Evolutionary conservation across 92 coral and sea anemone genomes (phyloP), one percentile per base, ranked within the genome.

Genomic region (Siderastrea radians): DNA sequence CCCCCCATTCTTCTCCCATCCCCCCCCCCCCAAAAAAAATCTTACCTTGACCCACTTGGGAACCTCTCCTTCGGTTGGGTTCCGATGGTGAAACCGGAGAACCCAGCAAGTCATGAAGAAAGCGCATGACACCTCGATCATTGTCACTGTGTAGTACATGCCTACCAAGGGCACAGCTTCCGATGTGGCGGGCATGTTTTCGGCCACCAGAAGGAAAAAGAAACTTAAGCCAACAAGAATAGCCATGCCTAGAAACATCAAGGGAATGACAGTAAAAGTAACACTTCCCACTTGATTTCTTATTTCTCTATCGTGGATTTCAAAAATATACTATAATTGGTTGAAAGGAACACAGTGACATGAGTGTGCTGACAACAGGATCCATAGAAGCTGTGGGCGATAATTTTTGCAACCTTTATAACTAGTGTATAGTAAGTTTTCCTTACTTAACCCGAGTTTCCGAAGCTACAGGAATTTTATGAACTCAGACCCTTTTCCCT

Each of bases 171-270:
- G 99, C 1, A 96, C 95, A 2, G 91, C 89, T 19, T 94, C 98
- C 0, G 99, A 91, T 58, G 98, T 94, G 13, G 96, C 94, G 5
- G 99, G 99, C 99, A 96, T 96, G 90, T 95, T 95, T 66, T 96
- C 99, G 17, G 99, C 98, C 75, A 96, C 99, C 69, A 96, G 88
- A 8, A 96, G 96, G 53, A 96, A 96, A 75, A 96, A 96, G 91
- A 96, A 96, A 16, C 98, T 95, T 72, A 96, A 74, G 2, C 95
- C 96, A 10, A 96, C 95, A 43, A 96, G 90, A 38, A 95, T 88
- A 14, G 95, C 95, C 99, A 96, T 95, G 6, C 98, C 99, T 96
- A 45, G 45, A 75, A 66, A 47, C 13, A 73, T 50, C 9, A 74
- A 77, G 5, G 57, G 3, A 48, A 12, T 44, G 47, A 68, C 50